Evolutionary conservation across 2,888 invertebrate species (phyloP), one percentile per base, ranked within the genome.

Genomic region (Morpho achilles): DNA sequence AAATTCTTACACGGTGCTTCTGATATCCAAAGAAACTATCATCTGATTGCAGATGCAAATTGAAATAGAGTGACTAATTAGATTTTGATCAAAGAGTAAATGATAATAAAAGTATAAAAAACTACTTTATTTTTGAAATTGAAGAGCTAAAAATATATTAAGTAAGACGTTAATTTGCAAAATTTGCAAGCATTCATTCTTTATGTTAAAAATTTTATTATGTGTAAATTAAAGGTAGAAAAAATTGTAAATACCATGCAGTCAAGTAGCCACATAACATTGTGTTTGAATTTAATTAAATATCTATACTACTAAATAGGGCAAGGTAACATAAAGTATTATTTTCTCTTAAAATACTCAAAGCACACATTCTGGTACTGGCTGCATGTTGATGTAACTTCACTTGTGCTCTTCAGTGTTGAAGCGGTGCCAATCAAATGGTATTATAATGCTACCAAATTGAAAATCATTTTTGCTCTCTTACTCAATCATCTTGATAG

Each of bases 381-480:
- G 73, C 73, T 75, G 78, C 79, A 75, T 80, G 72, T 73, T 68
- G 71, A 80, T 84, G 82, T 79, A 70, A 68, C 64, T 78, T 79
- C 72, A 74, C 73, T 75, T 76, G 87, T 87, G 87, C 84, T 80
- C 71, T 77, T 49, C 78, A 74, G 84, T 87, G 82, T 82, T 71
- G 68, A 86, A 87, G 87, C 87, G 80, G 89, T 89, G 89, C 87
- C 80, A 79, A 84, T 80, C 73, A 76, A 76, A 69, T 70, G 68
- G 72, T 74, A 73, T 71, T 73, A 76, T 77, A 82, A 76, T 80
- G 81, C 80, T 73, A 81, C 78, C 79, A 82, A 80, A 77, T 61
- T 53, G 8, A 57, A 54, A 55, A 46, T 32, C 32, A 32, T 32
- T 41, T 52, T 42, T 43, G 41, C 50, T 46, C 49, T 52, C 62